phyloP scores from a whole-genome alignment of 2,113 vertebrate species.

The Castor canadensis region DNA sequence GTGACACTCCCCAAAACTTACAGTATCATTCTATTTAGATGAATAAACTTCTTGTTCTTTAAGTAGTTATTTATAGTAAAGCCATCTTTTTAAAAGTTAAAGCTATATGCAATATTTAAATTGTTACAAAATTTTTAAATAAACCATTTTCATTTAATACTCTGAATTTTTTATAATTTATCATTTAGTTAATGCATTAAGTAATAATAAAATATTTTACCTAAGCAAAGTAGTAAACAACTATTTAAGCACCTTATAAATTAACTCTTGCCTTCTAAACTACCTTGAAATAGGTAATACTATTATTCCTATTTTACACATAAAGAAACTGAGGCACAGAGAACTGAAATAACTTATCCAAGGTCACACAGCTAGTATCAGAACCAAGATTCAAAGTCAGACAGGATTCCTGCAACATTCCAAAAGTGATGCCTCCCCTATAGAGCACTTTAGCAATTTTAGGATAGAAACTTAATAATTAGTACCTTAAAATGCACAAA shows the following conservation, averaged over 20 bases:
- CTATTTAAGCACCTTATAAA: constrained; percentile 15
- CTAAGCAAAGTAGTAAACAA: constrained; percentile 10
- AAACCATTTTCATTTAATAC: neutral
- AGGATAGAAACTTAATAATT: constrained; percentile 40
- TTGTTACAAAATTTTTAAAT: constrained; percentile 22
- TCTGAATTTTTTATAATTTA: neutral
- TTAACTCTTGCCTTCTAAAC: neutral
- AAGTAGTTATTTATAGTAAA: neutral
- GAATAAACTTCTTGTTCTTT: constrained; percentile 6
- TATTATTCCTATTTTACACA: neutral
- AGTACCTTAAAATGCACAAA: neutral
- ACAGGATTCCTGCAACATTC: neutral
- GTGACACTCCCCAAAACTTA: neutral
- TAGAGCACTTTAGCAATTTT: neutral
- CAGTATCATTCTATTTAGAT: neutral
- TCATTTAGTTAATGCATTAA: neutral
- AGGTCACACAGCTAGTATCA: neutral
- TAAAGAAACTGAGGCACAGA: neutral
- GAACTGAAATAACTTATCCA: neutral
- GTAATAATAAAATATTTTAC: neutral
- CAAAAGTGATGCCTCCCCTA: neutral
- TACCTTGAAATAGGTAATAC: neutral
- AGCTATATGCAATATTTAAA: neutral
- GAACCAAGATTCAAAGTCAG: neutral
- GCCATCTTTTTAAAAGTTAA: neutral